Evolutionary conservation across 92 coral and sea anemone genomes (phyloP), one percentile per base, ranked within the genome.

Genomic region (Plumapathes pennacea): DNA sequence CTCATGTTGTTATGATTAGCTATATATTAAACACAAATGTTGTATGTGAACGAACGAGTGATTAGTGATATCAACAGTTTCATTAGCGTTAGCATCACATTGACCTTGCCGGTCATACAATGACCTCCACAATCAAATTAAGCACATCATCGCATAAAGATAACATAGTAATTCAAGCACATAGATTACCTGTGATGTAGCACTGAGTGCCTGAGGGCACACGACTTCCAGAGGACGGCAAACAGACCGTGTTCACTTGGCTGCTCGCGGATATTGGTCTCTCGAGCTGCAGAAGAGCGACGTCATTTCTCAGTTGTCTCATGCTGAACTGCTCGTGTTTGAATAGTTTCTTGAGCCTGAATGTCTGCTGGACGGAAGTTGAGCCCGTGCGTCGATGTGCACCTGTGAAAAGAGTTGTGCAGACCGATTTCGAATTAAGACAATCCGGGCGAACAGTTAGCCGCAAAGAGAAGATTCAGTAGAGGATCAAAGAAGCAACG

Each of bases 101-200:
- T n/a, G n/a, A n/a, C n/a, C n/a, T n/a, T n/a, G n/a, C n/a, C n/a
- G n/a, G n/a, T n/a, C n/a, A n/a, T n/a, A n/a, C n/a, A n/a, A n/a
- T n/a, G n/a, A n/a, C n/a, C n/a, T n/a, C n/a, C n/a, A n/a, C n/a
- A n/a, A n/a, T n/a, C n/a, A n/a, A 34, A 8, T 34, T 34, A 8
- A 8, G 40, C 9, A 34, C 8, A n/a, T n/a, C 9, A 34, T 8
- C 8, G 40, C n/a, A 8, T 34, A n/a, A 34, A n/a, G n/a, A 8
- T 34, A 34, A n/a, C 8, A n/a, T 8, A 34, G 40, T 34, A 12
- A 55, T 36, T 55, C 14, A 19, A n/a, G n/a, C n/a, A n/a, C n/a
- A n/a, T n/a, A n/a, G n/a, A n/a, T 32, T 43, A 78, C 85, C 85
- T 50, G 85, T 78, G 20, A 78, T 78, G 50, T 61, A 70, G 32